Base-by-base conservation (phyloP, 2,888 invertebrate genomes). In the Laothoe populi region DNA sequence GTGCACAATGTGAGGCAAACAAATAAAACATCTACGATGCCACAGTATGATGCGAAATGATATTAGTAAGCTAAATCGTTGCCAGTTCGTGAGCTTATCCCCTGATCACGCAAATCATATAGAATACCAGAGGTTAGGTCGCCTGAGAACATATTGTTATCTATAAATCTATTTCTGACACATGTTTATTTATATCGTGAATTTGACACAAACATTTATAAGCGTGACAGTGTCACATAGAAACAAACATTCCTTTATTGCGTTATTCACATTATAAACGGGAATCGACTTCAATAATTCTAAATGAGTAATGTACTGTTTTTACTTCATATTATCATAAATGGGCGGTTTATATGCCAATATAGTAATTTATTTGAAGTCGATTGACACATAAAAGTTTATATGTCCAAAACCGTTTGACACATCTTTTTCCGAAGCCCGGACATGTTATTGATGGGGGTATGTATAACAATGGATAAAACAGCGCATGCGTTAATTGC, bases 1-100 rank as follows among this genome's bases (percentile, higher is more conserved):
- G 88, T 89, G 90, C 89, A 81, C 68, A 67, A 79, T 84, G 83
- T 86, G 78, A 81, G 70, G 89, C 90, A 90, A 90, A 81, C 73
- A 67, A 82, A 84, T 77, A 79, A 73, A 66, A 72, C 48, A 38
- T 53, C 66, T 65, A 68, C 62, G 10, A 78, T 70, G 74, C 71
- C 64, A 76, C 78, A 80, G 67, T 68, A 81, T 80, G 80, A 73
- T 77, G 82, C 73, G 73, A 83, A 77, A 70, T 64, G 71, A 79
- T 75, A 31, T 42, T 49, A 10, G 53, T 24, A 53, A 61, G 60
- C 60, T 42, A 49, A 31, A 53, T 53, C 35, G 16, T 26, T 53
- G 53, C 53, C 53, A 26, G 42, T 31, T 53, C 16, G 53, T 53
- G 44, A 53, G 53, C 35, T 49, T 53, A 53, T 53, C 31, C 19